A percentile compares a stretch with the other conserved stretches of the same genome.
These are phyloP conservation scores for Hypsibius dujardini DNA, from an alignment of 1,140 invertebrate species.

Conservation along the genomic window DNA sequence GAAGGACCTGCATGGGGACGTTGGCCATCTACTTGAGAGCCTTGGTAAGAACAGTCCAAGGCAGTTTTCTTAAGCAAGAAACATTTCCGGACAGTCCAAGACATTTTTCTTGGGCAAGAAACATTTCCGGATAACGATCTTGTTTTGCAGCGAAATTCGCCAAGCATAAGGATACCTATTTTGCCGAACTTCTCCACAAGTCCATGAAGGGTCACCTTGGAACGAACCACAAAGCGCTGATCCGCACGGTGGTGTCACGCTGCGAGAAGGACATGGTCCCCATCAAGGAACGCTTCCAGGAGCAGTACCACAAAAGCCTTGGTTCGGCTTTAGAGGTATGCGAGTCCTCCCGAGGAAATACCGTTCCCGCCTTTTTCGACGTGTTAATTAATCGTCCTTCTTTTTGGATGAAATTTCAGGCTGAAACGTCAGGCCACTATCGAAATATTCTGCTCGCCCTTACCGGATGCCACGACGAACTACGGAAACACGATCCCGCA, in stretches of 20 bases:
- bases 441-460: constrained; percentile 64
- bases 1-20: constrained; percentile 34
- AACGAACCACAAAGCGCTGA: constrained; percentile 36
- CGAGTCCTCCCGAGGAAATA: too few relatives aligned
- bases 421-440: constrained; percentile 77
- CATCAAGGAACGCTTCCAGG: constrained; percentile 36
- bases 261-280: constrained; percentile 38
- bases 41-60: constrained; percentile 33
- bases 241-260: constrained; percentile 35
- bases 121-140: too few relatives aligned
- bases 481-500: neutral
- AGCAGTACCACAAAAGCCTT: constrained; percentile 31
- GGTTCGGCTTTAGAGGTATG: constrained; percentile 34
- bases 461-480: constrained; percentile 31
- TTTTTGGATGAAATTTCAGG: too few relatives aligned
- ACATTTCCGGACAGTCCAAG: too few relatives aligned
- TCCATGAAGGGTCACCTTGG: constrained; percentile 56
- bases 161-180: constrained; percentile 74
- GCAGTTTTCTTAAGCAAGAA: too few relatives aligned
- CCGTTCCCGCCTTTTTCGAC: too few relatives aligned
- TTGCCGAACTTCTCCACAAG: constrained; percentile 70
- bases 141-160: constrained; percentile 56
- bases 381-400: too few relatives aligned
- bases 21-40: constrained; percentile 30
- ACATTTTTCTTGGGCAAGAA: too few relatives aligned